Conservation (phyloP, 2,888 invertebrate genomes). For the Cheilosia pagana region DNA sequence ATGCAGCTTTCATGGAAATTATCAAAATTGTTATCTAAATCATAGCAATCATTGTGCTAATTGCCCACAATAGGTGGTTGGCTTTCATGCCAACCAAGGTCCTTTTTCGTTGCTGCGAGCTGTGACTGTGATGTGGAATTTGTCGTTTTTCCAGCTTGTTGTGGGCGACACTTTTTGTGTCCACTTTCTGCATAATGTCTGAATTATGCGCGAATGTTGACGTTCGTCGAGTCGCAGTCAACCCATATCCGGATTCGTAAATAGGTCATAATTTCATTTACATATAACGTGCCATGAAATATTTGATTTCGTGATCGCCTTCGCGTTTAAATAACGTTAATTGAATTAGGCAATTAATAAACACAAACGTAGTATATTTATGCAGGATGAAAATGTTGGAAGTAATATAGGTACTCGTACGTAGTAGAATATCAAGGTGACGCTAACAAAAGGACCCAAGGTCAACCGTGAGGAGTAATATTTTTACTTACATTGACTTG, state of each 20-base stretch:
- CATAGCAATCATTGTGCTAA: constrained; percentile 51
- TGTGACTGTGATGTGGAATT: constrained; percentile 28
- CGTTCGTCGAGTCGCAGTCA: constrained; percentile 6
- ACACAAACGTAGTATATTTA: constrained; percentile 39
- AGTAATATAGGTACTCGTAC: neutral
- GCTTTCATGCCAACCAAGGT: constrained; percentile 45
- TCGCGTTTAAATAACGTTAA: constrained; percentile 52
- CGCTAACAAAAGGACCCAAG: constrained; percentile 14
- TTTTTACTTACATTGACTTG: no score
- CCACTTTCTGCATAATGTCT: constrained; percentile 34
- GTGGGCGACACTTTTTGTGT: constrained; percentile 45
- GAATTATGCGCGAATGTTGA: constrained; percentile 44
- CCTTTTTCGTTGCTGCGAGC: constrained; percentile 13
- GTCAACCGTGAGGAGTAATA: neutral
- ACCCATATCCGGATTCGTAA: constrained; percentile 51
- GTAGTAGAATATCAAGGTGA: constrained; percentile 17
- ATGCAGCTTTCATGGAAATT: constrained; percentile 29
- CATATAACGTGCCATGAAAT: constrained; percentile 65
- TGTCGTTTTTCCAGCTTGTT: constrained; percentile 45
- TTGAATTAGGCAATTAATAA: constrained; percentile 60
- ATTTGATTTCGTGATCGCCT: constrained; percentile 64
- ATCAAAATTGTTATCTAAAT: constrained; percentile 63
- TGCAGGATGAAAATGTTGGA: neutral
- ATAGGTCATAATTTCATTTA: constrained; percentile 55
- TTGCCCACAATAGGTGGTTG: constrained; percentile 47